Conservation (phyloP, 1,140 invertebrate species). For the Panagrolaimus sp. region DNA sequence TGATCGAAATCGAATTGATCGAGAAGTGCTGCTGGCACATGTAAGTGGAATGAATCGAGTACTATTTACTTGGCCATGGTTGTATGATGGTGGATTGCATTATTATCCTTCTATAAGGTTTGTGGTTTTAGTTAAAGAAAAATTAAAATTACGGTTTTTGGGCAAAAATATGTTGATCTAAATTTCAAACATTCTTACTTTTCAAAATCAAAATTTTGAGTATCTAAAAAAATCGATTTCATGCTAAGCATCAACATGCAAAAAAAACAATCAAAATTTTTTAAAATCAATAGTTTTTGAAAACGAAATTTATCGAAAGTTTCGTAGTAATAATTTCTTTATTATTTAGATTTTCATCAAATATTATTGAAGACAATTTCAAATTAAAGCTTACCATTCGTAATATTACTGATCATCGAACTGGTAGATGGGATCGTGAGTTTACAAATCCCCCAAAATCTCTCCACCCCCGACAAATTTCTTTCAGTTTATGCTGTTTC, state of each 20-base stretch:
- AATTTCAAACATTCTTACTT: too few relatives aligned
- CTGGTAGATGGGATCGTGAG: conserved; percentile 48
- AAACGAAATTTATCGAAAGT: too few relatives aligned
- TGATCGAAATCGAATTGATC: conserved; percentile 53
- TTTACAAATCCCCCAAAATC: too few relatives aligned
- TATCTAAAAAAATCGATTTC: too few relatives aligned
- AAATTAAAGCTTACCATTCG: conserved; percentile 55
- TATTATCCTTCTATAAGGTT: conserved; percentile 54
- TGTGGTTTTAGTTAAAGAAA: too few relatives aligned
- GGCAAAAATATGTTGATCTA: too few relatives aligned
- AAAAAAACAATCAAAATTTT: too few relatives aligned
- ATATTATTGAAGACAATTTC: conserved; percentile 58
- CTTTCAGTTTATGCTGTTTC: conserved; percentile 58
- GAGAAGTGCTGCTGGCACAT: conserved; percentile 56
- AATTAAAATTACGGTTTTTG: too few relatives aligned
- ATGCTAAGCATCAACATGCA: too few relatives aligned
- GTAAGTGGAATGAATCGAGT: conserved; percentile 56
- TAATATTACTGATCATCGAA: conserved; percentile 56
- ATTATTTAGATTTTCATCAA: conserved; percentile 47
- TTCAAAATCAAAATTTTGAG: too few relatives aligned
- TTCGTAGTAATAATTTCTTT: conserved; percentile 7
- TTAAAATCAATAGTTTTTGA: too few relatives aligned
- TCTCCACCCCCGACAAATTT: too few relatives aligned
- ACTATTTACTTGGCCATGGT: conserved; percentile 54
- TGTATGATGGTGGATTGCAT: conserved; percentile 56